These are phyloP conservation scores for Notoglanidium macrostoma DNA, from an alignment of 2,797 vertebrate genomes.

Conservation along the genomic window DNA sequence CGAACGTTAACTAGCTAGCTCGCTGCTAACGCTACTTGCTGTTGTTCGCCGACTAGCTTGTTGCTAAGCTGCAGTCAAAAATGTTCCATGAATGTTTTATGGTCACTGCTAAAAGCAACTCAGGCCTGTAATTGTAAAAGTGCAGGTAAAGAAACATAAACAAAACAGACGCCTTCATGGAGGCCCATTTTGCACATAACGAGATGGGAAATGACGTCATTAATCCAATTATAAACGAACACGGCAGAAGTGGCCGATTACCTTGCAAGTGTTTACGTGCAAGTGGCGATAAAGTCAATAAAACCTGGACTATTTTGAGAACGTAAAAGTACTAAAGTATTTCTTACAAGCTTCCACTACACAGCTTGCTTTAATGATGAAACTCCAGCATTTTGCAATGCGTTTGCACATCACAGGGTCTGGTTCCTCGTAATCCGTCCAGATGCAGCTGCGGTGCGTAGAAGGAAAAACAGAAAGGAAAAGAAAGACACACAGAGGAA, in stretches of 20 bases:
- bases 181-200: not conserved
- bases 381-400: conserved; percentile 39
- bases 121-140: not conserved
- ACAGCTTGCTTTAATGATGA: not conserved
- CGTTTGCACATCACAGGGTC: not conserved
- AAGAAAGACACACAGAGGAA: not conserved
- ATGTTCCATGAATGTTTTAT: not conserved
- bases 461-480: not conserved
- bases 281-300: not conserved
- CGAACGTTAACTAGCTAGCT: not conserved
- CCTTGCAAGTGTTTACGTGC: not conserved
- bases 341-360: too few species aligned
- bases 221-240: not conserved
- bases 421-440: conserved; percentile 18
- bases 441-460: not conserved
- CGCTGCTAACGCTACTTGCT: not conserved
- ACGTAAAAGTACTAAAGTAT: not conserved
- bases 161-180: not conserved
- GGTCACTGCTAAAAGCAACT: not conserved
- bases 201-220: not conserved
- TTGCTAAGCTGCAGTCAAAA: not conserved
- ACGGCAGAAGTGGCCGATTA: not conserved
- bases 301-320: not conserved
- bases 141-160: not conserved
- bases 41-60: not conserved